phyloP scores from a whole-genome alignment of 2,113 vertebrate species.

The Tyto alba region DNA sequence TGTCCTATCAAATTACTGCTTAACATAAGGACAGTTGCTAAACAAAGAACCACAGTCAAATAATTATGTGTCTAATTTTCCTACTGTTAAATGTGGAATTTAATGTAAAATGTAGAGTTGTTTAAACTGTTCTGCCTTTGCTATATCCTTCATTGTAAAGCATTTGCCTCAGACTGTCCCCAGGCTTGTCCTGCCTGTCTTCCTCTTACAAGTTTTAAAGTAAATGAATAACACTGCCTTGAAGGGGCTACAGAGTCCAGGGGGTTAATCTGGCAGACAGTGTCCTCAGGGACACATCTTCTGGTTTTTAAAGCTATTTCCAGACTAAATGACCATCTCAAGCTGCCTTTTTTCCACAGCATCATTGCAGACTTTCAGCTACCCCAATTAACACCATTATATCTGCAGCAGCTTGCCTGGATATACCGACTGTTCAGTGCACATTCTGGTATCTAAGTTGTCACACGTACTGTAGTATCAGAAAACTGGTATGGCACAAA shows the following conservation, averaged over 20 bases:
- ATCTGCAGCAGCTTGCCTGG: background rate
- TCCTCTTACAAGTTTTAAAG: background rate
- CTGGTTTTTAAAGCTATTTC: slow-evolving; percentile 1
- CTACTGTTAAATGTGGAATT: background rate
- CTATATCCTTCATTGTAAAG: background rate
- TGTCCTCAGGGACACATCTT: background rate
- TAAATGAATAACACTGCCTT: background rate
- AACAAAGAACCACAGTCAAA: background rate
- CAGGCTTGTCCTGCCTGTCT: background rate
- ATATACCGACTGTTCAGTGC: background rate
- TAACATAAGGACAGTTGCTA: background rate
- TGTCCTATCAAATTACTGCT: background rate
- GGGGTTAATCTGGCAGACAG: background rate
- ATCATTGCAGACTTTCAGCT: background rate
- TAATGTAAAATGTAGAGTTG: background rate
- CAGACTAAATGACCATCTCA: background rate
- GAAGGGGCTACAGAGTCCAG: background rate
- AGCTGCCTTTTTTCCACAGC: background rate
- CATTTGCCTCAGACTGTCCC: background rate
- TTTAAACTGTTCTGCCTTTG: background rate
- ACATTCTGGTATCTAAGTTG: background rate
- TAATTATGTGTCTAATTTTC: background rate
- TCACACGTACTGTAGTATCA: background rate
- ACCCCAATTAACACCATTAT: background rate
- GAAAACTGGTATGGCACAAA: background rate